Percentiles rank a stretch among this genome's conserved stretches.
These are phyloP conservation scores for Syrista parreyssii DNA, from an alignment of 2,888 invertebrate genomes.

Conservation along the genomic window DNA sequence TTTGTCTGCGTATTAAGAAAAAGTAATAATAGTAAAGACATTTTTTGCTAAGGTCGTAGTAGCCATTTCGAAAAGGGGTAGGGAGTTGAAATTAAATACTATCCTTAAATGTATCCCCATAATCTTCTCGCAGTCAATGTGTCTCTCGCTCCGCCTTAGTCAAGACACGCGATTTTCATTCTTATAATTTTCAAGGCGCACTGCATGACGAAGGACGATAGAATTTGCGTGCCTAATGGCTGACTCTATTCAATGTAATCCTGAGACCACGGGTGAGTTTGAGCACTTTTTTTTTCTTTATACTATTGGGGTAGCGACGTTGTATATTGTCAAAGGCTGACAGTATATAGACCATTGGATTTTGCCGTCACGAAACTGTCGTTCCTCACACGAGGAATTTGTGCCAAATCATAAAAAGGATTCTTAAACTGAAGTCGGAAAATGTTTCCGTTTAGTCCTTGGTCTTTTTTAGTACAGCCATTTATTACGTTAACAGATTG, in stretches of 20 bases:
- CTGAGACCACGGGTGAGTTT: neutral
- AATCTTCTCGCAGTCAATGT: neutral
- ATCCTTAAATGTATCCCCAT: neutral
- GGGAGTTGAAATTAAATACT: neutral
- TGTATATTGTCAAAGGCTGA: neutral
- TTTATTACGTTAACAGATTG: too few species aligned
- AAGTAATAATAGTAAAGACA: neutral
- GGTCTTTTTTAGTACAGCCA: neutral
- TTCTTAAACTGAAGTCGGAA: too few species aligned
- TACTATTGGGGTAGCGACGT: neutral
- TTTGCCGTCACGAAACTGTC: neutral
- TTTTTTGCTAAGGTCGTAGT: neutral
- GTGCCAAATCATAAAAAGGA: neutral
- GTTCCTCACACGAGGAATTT: neutral
- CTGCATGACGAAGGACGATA: constrained; percentile 9
- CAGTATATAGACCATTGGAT: neutral
- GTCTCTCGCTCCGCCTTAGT: neutral
- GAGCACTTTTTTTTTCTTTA: neutral
- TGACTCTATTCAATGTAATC: neutral
- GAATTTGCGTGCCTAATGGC: constrained; percentile 28
- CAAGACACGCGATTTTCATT: constrained; percentile 29
- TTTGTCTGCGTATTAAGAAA: neutral
- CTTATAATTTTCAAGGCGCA: constrained; percentile 19
- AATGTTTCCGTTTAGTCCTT: neutral
- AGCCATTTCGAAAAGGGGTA: neutral